Percentiles rank a stretch among this genome's conserved stretches.
Evolutionary conservation across 2,888 invertebrate species (phyloP).

Genomic region (Bimastos eiseni): DNA sequence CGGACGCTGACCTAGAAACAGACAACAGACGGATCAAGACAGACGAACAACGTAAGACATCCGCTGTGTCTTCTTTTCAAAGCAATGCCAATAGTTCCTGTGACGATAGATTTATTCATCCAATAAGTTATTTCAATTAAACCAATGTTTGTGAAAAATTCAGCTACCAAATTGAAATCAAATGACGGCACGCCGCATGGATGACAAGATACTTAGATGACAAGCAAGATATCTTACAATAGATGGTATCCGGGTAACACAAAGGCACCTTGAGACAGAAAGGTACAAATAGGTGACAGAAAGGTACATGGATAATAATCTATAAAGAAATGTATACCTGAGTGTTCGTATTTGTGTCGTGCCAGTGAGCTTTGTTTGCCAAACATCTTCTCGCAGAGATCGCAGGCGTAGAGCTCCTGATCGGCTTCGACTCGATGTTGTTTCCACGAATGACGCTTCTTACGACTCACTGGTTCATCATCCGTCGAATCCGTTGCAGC

Average conservation of each 20-base stretch:
- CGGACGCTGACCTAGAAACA: slow-evolving; percentile 92
- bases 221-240: background rate
- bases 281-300: background rate
- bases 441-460: slow-evolving; percentile 63
- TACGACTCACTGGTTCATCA: slow-evolving; percentile 43
- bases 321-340: slow-evolving; percentile 28
- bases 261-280: background rate
- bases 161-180: too few relatives aligned
- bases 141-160: too few relatives aligned
- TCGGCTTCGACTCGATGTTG: slow-evolving; percentile 57
- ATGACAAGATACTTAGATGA: background rate
- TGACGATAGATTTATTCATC: too few relatives aligned
- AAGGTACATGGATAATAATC: background rate
- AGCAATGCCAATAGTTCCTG: too few relatives aligned
- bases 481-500: slow-evolving; percentile 7
- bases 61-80: background rate
- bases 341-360: slow-evolving; percentile 97
- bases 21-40: background rate
- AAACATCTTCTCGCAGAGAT: slow-evolving; percentile 98
- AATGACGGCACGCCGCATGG: background rate
- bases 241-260: background rate
- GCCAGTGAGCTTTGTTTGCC: slow-evolving; percentile 97
- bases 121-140: too few relatives aligned
- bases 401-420: slow-evolving; percentile 73
- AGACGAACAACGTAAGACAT: too few relatives aligned